Evolutionary conservation across 2,797 vertebrate species (phyloP).

Genomic region (Cryptoprocta ferox): DNA sequence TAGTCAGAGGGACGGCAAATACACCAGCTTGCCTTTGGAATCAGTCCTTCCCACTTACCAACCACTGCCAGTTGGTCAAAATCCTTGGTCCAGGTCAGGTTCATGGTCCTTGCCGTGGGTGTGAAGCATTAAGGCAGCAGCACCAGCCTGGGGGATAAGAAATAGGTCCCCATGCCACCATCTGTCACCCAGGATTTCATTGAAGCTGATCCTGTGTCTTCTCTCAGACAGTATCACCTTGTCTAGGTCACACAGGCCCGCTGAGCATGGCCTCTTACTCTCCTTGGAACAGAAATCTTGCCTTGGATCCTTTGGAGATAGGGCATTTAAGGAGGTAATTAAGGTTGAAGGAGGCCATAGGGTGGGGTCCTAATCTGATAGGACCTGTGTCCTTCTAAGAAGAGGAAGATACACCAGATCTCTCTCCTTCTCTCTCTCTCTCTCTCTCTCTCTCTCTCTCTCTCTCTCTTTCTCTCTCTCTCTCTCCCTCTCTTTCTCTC

Average conservation of each 20-base stretch:
- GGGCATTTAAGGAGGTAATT: not conserved
- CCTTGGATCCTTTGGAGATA: not conserved
- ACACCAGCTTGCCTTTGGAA: not conserved
- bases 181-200: not conserved
- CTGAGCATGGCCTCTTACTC: not conserved
- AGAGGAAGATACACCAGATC: not conserved
- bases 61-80: not conserved
- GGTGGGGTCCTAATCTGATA: not conserved
- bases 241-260: not conserved
- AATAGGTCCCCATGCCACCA: not conserved
- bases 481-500: not conserved
- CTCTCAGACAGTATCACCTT: not conserved
- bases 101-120: accelerated
- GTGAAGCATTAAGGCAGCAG: accelerated
- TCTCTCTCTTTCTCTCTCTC: too few species aligned
- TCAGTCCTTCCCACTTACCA: not conserved
- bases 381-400: not conserved
- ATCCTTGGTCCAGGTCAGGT: not conserved
- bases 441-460: not conserved
- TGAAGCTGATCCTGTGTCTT: not conserved
- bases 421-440: not conserved
- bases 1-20: accelerated
- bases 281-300: not conserved
- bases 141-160: not conserved
- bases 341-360: not conserved